These are phyloP conservation scores for Sander vitreus DNA, from an alignment of 2,113 vertebrate species.

Conservation along the genomic window DNA sequence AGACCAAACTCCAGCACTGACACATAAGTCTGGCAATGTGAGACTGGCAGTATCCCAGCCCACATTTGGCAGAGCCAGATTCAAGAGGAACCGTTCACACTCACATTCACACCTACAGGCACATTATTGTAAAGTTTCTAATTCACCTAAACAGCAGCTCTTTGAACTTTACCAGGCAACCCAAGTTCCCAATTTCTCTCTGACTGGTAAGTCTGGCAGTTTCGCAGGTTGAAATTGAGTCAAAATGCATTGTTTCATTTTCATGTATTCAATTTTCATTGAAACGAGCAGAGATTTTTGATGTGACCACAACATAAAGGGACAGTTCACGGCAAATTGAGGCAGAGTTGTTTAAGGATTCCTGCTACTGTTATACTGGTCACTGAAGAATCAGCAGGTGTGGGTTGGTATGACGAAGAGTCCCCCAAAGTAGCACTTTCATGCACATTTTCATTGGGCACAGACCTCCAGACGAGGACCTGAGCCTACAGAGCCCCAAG, in stretches of 20 bases:
- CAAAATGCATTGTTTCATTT: neutral
- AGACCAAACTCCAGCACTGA: no score
- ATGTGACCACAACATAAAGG: conserved; percentile 9
- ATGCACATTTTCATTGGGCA: conserved; percentile 11
- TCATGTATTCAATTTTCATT: no score
- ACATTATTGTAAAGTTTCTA: neutral
- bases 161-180: neutral
- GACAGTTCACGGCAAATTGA: conserved; percentile 7
- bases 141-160: neutral
- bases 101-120: neutral
- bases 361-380: neutral
- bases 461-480: conserved; percentile 15
- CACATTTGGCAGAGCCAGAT: no score
- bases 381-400: neutral
- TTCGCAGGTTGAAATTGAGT: neutral
- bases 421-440: neutral
- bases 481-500: neutral
- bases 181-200: neutral
- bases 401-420: neutral
- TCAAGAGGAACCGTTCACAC: no score
- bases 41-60: no score
- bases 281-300: conserved; percentile 2
- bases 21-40: no score
- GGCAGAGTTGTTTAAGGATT: conserved; percentile 6
- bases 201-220: neutral